phyloP scores from a whole-genome alignment of 2,113 vertebrate genomes.

The Bos javanicus region DNA sequence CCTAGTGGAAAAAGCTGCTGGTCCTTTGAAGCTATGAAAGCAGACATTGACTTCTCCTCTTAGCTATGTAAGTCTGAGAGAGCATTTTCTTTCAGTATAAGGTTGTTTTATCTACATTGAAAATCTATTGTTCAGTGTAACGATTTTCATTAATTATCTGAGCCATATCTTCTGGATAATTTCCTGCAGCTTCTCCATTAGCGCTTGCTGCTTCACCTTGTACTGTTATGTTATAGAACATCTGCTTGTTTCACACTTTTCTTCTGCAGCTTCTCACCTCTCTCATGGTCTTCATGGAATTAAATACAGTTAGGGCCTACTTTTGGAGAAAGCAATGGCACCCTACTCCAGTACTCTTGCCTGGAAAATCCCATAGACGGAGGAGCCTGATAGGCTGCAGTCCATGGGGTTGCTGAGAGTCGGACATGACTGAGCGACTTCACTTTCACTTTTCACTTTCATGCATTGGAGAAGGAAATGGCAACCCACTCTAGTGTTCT shows the following conservation, averaged over 20 bases:
- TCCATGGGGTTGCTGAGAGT: too few species aligned
- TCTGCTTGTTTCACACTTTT: not conserved
- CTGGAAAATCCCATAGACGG: too few species aligned
- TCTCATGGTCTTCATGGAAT: not conserved
- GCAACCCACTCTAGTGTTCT: too few species aligned
- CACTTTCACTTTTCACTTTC: too few species aligned
- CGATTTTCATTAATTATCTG: not conserved
- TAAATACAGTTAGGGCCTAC: not conserved
- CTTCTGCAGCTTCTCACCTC: not conserved
- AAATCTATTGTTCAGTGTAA: not conserved
- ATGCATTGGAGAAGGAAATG: too few species aligned
- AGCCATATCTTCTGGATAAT: not conserved
- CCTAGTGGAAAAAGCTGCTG: not conserved
- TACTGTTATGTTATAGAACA: not conserved
- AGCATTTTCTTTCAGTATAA: not conserved
- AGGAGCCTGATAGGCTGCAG: too few species aligned
- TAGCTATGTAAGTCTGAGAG: not conserved
- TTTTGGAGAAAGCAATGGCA: not conserved
- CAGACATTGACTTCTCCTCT: not conserved
- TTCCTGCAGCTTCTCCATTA: not conserved
- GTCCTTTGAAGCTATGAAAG: not conserved
- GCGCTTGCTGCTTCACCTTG: not conserved
- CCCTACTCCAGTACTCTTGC: too few species aligned
- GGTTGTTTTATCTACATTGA: not conserved
- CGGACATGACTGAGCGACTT: too few species aligned